Conservation (phyloP, 2,797 vertebrate genomes). For the Cheirogaleus major region DNA sequence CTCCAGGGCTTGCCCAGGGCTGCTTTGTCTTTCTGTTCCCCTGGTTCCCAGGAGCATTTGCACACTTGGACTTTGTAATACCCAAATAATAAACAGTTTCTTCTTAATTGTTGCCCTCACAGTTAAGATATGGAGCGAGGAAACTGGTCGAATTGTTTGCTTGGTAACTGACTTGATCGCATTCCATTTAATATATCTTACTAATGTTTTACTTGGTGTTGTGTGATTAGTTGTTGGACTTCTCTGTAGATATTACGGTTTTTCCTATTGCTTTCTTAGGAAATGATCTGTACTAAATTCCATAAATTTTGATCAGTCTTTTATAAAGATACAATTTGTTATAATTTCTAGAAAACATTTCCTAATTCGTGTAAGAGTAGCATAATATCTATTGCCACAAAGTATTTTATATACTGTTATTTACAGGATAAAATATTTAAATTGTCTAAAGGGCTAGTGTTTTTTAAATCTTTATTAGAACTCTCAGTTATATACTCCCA, state of each 20-base stretch:
- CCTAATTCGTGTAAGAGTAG: background rate
- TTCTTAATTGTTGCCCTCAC: background rate
- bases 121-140: background rate
- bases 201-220: background rate
- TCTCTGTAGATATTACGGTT: background rate
- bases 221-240: background rate
- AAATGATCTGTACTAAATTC: background rate
- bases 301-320: background rate
- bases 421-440: background rate
- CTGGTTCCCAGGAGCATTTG: background rate
- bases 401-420: background rate
- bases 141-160: background rate
- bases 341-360: background rate
- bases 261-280: background rate
- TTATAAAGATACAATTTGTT: background rate
- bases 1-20: slow-evolving; percentile 81
- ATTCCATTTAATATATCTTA: background rate
- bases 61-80: background rate
- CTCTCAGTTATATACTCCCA: background rate
- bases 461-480: background rate
- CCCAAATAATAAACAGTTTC: background rate
- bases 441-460: background rate
- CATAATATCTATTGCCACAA: background rate
- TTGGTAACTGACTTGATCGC: background rate
- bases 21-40: slow-evolving; percentile 66